These are phyloP conservation scores for Enteromius viviparus DNA, from an alignment of 2,797 vertebrate species.

Conservation along the genomic window DNA sequence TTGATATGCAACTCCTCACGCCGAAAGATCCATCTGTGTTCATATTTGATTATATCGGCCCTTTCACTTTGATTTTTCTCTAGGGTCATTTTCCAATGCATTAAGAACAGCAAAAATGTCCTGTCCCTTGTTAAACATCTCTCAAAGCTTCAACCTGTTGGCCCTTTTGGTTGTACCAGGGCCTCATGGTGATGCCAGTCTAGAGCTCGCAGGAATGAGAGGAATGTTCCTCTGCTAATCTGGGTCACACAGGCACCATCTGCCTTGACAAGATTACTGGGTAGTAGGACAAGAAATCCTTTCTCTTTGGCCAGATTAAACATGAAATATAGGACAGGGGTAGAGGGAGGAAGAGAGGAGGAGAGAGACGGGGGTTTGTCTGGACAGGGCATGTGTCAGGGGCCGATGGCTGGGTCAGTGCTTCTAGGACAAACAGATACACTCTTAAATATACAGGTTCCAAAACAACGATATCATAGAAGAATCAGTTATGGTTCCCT, in stretches of 20 bases:
- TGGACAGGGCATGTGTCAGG: neutral
- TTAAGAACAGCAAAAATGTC: neutral
- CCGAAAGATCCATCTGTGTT: constrained; percentile 8
- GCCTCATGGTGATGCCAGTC: constrained; percentile 20
- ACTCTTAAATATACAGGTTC: neutral
- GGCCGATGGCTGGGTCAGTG: neutral
- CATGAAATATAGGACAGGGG: constrained; percentile 61
- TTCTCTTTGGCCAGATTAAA: constrained; percentile 65
- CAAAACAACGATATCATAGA: neutral
- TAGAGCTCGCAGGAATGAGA: constrained; percentile 37
- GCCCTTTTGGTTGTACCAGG: constrained; percentile 36
- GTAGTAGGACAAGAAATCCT: constrained; percentile 64
- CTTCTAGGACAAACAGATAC: neutral
- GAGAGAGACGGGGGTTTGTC: constrained; percentile 10
- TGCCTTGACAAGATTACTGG: constrained; percentile 83
- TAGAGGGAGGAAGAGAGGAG: constrained; percentile 16
- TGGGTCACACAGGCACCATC: constrained; percentile 70
- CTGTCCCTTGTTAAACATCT: neutral
- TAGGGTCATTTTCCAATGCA: neutral
- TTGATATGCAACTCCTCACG: constrained; percentile 35
- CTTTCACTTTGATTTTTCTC: constrained; percentile 17
- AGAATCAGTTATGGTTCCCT: neutral
- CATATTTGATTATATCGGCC: constrained; percentile 42
- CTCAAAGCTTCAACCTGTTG: constrained; percentile 10
- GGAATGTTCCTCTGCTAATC: constrained; percentile 51